Conservation (phyloP, 2,797 vertebrate genomes). For the Melanotaenia pygmaea region DNA sequence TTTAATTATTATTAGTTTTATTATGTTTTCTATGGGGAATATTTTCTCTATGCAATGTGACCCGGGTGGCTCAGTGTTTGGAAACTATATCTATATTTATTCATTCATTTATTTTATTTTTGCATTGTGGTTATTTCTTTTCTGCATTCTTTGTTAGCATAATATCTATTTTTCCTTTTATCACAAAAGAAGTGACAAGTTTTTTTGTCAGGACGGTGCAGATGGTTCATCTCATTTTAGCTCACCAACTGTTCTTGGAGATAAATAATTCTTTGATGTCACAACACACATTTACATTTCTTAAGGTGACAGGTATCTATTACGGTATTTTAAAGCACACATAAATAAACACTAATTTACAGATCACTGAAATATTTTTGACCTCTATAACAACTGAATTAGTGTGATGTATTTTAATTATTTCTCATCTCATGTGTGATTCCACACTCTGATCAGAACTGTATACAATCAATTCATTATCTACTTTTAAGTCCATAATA, state of each 20-base stretch:
- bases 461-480: neutral
- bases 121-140: slow-evolving; percentile 40
- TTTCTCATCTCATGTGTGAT: neutral
- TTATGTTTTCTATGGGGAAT: slow-evolving; percentile 26
- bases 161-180: slow-evolving; percentile 63
- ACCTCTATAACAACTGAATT: slow-evolving; percentile 14
- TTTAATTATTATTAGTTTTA: slow-evolving; percentile 26
- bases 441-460: neutral
- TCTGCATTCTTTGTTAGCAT: slow-evolving; percentile 50
- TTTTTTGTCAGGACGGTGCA: slow-evolving; percentile 64
- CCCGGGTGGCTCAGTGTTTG: slow-evolving; percentile 43
- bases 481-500: neutral
- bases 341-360: slow-evolving; percentile 36
- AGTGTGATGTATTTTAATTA: slow-evolving; percentile 8
- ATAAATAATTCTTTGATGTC: slow-evolving; percentile 69
- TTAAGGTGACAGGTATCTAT: slow-evolving; percentile 47
- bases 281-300: slow-evolving; percentile 54
- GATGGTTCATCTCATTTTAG: slow-evolving; percentile 67
- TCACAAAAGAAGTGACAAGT: slow-evolving; percentile 69
- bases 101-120: slow-evolving; percentile 67
- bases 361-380: slow-evolving; percentile 21
- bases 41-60: slow-evolving; percentile 36
- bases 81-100: slow-evolving; percentile 74
- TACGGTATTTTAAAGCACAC: slow-evolving; percentile 13
- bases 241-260: slow-evolving; percentile 56